Evolutionary conservation across 1,140 invertebrate genomes (phyloP).

Genomic region (Micrasema minimum): DNA sequence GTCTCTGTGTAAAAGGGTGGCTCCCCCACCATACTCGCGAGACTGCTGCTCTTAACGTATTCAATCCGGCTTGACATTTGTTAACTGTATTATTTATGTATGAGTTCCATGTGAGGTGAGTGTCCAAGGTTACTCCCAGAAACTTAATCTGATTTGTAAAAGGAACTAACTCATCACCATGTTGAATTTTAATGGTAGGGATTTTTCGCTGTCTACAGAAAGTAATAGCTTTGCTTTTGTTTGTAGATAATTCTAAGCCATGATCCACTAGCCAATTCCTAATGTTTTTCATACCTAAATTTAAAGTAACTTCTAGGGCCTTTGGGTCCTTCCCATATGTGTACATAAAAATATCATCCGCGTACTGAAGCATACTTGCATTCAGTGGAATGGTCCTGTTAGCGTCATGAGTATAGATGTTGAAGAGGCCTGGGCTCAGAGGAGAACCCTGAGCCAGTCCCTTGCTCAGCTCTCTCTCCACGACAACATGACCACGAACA

Average conservation of each 20-base stretch:
- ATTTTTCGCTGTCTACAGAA: neutral
- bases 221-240: neutral
- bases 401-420: neutral
- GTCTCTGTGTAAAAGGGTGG: neutral
- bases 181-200: neutral
- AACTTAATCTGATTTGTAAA: neutral
- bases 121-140: neutral
- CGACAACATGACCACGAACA: neutral
- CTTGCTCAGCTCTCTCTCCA: too few relatives aligned
- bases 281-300: neutral
- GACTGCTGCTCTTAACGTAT: neutral
- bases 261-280: neutral
- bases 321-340: neutral
- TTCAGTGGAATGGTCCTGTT: neutral
- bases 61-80: neutral
- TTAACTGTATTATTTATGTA: neutral
- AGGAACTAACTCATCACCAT: neutral
- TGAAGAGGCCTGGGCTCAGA: neutral
- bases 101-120: neutral
- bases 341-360: constrained; percentile 6
- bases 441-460: neutral
- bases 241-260: neutral
- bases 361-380: neutral
- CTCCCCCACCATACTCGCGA: neutral
- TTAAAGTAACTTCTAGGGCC: neutral